Evolutionary conservation across 2,113 vertebrate genomes (phyloP).

Genomic region (Aptenodytes forsteri): DNA sequence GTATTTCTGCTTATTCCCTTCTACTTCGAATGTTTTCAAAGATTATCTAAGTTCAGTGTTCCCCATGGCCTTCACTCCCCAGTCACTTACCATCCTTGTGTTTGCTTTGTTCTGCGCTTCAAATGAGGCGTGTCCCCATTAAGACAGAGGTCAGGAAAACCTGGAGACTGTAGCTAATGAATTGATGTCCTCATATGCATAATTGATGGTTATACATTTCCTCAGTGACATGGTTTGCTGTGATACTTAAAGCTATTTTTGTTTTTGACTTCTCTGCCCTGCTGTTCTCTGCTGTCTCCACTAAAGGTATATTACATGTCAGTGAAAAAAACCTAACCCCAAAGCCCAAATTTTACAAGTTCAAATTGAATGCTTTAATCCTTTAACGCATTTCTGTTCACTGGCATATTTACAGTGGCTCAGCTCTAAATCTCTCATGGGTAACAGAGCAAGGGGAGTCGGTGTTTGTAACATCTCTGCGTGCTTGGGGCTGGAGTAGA

Average conservation of each 20-base stretch:
- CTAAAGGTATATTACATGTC: not conserved
- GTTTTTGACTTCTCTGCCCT: not conserved
- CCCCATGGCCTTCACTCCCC: not conserved
- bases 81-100: not conserved
- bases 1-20: not conserved
- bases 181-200: constrained; percentile 51
- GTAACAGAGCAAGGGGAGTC: not conserved
- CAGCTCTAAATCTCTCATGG: not conserved
- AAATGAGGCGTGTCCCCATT: constrained; percentile 18
- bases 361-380: constrained; percentile 14
- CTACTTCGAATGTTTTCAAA: not conserved
- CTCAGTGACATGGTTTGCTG: constrained; percentile 27
- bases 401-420: constrained; percentile 29
- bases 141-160: constrained; percentile 54
- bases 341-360: constrained; percentile 28
- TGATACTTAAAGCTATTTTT: constrained; percentile 37
- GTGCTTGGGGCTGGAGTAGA: not conserved
- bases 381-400: constrained; percentile 44
- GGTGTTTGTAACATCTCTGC: not conserved
- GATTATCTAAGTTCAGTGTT: not conserved
- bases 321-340: not conserved
- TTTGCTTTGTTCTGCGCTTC: constrained; percentile 8
- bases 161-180: constrained; percentile 52
- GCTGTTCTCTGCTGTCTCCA: not conserved
- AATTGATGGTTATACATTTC: constrained; percentile 40